Conservation (phyloP, 2,888 invertebrate species). For the Agapostemon virescens region DNA sequence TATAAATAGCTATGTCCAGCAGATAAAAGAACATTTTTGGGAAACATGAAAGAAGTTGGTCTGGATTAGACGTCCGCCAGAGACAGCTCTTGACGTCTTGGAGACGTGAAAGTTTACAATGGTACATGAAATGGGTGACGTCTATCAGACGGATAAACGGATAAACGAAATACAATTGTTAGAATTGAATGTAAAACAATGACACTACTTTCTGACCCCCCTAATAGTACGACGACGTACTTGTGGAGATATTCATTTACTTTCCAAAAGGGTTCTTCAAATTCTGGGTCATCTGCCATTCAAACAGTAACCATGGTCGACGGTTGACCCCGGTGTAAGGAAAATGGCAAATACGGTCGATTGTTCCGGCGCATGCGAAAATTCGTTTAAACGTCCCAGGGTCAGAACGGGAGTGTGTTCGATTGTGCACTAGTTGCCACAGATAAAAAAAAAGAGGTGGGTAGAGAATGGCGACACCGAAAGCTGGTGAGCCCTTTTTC, state of each 20-base stretch:
- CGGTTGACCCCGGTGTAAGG: neutral
- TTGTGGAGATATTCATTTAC: neutral
- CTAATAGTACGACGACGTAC: neutral
- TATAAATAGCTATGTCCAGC: no score
- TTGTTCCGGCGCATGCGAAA: constrained; percentile 45
- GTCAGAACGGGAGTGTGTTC: neutral
- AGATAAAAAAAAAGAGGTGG: constrained; percentile 5
- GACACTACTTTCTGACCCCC: no score
- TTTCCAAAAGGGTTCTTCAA: neutral
- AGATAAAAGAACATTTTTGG: no score
- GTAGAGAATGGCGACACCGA: constrained; percentile 26
- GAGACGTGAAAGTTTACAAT: no score
- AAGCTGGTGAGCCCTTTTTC: constrained; percentile 27
- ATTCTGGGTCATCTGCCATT: constrained; percentile 19
- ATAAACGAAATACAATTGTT: no score
- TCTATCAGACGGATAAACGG: no score
- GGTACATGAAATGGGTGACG: no score
- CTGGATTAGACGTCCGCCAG: no score
- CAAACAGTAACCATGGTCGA: constrained; percentile 13
- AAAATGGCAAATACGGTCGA: constrained; percentile 3
- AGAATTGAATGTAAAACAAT: no score
- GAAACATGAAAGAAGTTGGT: no score
- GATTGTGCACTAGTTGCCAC: neutral
- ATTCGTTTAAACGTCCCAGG: constrained; percentile 43
- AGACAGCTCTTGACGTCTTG: no score